Base-by-base conservation (phyloP, 2,797 vertebrate genomes). In the Enteromius argenteus region DNA sequence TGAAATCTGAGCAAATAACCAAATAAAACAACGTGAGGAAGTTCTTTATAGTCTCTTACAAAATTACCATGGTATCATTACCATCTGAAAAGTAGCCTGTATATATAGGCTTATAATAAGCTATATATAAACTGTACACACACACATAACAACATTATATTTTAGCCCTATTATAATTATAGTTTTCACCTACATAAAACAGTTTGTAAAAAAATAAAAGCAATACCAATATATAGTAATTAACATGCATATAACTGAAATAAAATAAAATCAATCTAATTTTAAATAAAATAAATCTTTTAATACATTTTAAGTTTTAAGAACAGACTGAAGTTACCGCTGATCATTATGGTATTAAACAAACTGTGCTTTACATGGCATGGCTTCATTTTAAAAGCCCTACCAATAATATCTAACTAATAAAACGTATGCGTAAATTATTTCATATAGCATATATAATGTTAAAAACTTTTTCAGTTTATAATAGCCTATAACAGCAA, bases 1-100 rank as follows among this genome's bases (percentile, higher is more conserved):
- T 79, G 30, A 67, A 79, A 67, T 46, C 2, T 67, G 62, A 79
- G 49, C 35, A 67, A 80, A 71, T 58, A 80, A 71, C 5, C n/a
- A 66, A 39, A 39, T 15, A 60, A 76, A 76, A 42, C n/a, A 79
- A 53, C 1, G 3, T n/a, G 27, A 46, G 27, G 8, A 64, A 1
- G 2, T 60, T 76, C 35, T 60, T 76, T 76, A 42, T 42, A 46
- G 9, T 46, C 23, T 58, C 5, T 21, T 7, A 44, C 39, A 78
- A 78, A 64, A 64, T 53, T 35, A 15, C 39, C 39, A 66, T 64
- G 39, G 60, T 66, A 35, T 49, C 39, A 0, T 79, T 19, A 27
- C 15, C 14, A 15, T 79, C 15, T 80, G 21, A 69, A 37, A 39
- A 69, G 10, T 21, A 79, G 44, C 13, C 44, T 46, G 14, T 75